Evolutionary conservation across 2,113 vertebrate species (phyloP).

Genomic region (Microcebus griseorufus): DNA sequence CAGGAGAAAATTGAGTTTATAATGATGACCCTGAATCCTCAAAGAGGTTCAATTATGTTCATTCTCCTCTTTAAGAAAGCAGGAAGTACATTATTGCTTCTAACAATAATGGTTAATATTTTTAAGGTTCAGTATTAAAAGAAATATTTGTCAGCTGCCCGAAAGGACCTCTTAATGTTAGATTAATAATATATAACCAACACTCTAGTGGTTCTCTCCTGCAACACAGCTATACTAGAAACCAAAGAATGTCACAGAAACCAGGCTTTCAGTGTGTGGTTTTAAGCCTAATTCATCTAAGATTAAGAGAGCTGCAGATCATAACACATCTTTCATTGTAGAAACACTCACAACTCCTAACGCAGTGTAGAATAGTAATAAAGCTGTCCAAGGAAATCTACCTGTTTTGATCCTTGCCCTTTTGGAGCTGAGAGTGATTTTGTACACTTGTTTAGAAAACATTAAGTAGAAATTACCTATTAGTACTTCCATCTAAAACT

Average conservation of each 20-base stretch:
- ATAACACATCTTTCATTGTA: not conserved
- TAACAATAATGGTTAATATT: not conserved
- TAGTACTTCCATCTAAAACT: constrained; percentile 74
- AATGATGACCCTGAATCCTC: not conserved
- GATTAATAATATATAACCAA: not conserved
- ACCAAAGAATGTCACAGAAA: constrained; percentile 43
- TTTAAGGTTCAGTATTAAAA: constrained; percentile 8
- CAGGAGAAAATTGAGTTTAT: not conserved
- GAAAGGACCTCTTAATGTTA: not conserved
- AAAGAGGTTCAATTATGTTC: not conserved
- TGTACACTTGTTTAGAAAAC: constrained; percentile 57
- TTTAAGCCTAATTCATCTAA: constrained; percentile 53
- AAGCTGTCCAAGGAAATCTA: not conserved
- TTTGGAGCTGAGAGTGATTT: constrained; percentile 12
- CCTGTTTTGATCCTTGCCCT: constrained; percentile 35
- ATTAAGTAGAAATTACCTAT: constrained; percentile 72
- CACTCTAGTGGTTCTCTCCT: not conserved
- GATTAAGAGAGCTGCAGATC: constrained; percentile 26
- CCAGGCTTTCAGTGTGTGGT: not conserved
- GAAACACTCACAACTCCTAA: not conserved
- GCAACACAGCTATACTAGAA: constrained; percentile 5
- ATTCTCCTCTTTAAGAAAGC: not conserved
- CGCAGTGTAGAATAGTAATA: not conserved
- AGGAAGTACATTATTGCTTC: not conserved
- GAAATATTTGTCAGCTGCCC: not conserved